Conservation (phyloP, 2,888 invertebrate species). For the Mystacides longicornis region DNA sequence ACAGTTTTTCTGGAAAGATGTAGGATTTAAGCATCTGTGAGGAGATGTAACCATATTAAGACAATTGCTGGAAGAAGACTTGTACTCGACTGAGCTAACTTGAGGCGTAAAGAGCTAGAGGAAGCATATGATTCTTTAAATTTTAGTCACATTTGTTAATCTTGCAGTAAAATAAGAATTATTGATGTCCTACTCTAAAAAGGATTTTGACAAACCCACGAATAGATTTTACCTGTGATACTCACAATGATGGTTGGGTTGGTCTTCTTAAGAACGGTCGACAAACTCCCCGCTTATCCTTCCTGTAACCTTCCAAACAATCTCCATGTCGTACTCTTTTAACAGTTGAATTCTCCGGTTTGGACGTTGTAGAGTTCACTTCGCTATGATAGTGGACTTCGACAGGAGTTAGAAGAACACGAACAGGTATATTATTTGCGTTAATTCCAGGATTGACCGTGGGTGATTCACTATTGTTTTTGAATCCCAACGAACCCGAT, state of each 20-base stretch:
- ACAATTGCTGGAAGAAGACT: no score
- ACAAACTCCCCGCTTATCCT: slow-evolving; percentile 22
- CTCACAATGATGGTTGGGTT: slow-evolving; percentile 23
- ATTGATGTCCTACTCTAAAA: background rate
- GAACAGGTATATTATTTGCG: slow-evolving; percentile 18
- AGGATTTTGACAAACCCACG: background rate
- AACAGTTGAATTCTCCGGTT: slow-evolving; percentile 3
- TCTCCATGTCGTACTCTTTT: slow-evolving; percentile 15
- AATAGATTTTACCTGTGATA: slow-evolving; percentile 4
- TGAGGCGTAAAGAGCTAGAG: no score
- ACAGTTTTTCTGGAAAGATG: no score
- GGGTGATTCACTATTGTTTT: background rate
- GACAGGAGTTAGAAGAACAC: slow-evolving; percentile 21
- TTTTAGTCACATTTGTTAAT: no score
- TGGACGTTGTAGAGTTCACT: slow-evolving; percentile 2
- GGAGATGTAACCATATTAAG: no score
- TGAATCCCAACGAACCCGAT: background rate
- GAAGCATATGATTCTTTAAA: no score
- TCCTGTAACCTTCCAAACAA: slow-evolving; percentile 23
- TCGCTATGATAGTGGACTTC: slow-evolving; percentile 14
- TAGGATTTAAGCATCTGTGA: no score
- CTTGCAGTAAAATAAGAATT: no score
- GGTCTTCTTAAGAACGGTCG: slow-evolving; percentile 19
- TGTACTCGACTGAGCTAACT: no score
- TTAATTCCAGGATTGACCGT: background rate